Conservation (phyloP, 1,140 invertebrate species). For the Chionoecetes opilio region DNA sequence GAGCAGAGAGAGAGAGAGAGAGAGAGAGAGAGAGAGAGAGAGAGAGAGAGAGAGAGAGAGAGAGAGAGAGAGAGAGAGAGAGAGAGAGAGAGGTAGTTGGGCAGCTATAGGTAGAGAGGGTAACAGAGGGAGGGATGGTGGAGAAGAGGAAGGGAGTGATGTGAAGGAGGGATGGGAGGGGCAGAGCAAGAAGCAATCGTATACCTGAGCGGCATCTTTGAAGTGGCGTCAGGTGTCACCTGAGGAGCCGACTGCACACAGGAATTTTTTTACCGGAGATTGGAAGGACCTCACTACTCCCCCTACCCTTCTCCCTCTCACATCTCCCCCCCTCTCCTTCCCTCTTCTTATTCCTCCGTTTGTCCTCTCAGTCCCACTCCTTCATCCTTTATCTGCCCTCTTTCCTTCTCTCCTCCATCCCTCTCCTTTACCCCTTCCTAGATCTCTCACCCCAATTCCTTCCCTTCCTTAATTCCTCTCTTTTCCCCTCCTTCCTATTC, state of each 20-base stretch:
- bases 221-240: neutral
- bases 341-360: no score
- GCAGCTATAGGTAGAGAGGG: slow-evolving; percentile 11
- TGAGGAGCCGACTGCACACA: neutral
- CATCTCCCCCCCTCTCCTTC: neutral
- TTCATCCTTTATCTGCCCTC: neutral
- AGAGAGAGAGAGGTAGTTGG: no score
- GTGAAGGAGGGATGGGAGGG: neutral
- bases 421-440: no score
- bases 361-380: neutral
- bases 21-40: neutral
- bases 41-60: neutral
- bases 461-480: neutral
- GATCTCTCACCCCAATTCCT: neutral
- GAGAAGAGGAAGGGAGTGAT: no score
- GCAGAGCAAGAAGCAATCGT: neutral
- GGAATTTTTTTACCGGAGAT: neutral
- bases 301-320: neutral
- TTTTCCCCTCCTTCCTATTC: neutral
- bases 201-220: neutral
- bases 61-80: slow-evolving; percentile 39
- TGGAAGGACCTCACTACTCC: neutral
- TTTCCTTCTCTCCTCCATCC: no score
- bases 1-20: no score
- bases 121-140: neutral